phyloP scores from a whole-genome alignment of 2,888 invertebrate species.

The Tachina fera region DNA sequence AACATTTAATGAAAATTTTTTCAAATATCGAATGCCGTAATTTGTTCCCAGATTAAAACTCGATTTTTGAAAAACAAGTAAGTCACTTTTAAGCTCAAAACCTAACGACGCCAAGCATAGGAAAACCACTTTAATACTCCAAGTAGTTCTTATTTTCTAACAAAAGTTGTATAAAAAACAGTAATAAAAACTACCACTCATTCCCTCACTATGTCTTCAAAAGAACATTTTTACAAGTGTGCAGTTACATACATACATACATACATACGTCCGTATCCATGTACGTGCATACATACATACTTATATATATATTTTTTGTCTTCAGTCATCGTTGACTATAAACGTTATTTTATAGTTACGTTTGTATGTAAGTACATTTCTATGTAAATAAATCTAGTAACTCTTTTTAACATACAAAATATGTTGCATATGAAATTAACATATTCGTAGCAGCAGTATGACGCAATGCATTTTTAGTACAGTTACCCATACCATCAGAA shows the following conservation, averaged over 20 bases:
- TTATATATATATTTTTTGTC: neutral
- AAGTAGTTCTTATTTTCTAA: too few species aligned
- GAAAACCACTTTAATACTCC: too few species aligned
- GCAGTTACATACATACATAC: neutral
- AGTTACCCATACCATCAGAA: constrained; percentile 25
- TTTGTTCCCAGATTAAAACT: too few species aligned
- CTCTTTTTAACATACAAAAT: constrained; percentile 34
- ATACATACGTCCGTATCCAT: too few species aligned
- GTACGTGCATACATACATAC: too few species aligned
- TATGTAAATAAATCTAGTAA: constrained; percentile 50
- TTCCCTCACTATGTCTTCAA: too few species aligned
- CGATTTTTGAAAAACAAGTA: too few species aligned
- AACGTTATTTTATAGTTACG: constrained; percentile 28
- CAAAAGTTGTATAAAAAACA: neutral
- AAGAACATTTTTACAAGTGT: neutral
- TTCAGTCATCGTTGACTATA: neutral
- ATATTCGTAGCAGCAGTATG: constrained; percentile 33
- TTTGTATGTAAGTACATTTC: constrained; percentile 53
- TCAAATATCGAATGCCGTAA: too few species aligned
- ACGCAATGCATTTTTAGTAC: neutral
- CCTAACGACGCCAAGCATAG: too few species aligned
- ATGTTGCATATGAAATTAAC: constrained; percentile 54
- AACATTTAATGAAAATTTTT: too few species aligned
- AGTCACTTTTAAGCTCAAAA: too few species aligned
- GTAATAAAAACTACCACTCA: too few species aligned